These are phyloP conservation scores for Chionoecetes opilio DNA, from an alignment of 1,140 invertebrate genomes.

Conservation along the genomic window DNA sequence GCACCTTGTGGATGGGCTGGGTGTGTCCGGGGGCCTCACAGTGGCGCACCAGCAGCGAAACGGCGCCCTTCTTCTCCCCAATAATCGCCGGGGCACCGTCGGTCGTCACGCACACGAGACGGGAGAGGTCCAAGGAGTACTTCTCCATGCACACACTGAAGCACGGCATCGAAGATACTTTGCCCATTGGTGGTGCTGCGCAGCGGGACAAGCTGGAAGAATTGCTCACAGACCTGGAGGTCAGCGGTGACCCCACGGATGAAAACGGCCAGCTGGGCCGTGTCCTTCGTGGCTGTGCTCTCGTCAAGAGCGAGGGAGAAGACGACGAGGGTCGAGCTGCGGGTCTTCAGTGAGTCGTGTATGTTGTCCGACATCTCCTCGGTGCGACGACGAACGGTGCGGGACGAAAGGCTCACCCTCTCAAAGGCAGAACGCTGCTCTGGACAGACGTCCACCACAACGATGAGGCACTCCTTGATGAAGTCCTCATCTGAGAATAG, in stretches of 20 bases:
- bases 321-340: not conserved
- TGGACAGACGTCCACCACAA: not conserved
- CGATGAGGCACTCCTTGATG: slow-evolving; percentile 32
- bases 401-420: not conserved
- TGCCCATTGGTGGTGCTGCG: not conserved
- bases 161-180: slow-evolving; percentile 42
- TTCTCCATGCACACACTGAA: slow-evolving; percentile 20
- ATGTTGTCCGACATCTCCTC: slow-evolving; percentile 28
- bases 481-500: slow-evolving; percentile 38
- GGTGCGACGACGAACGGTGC: not conserved
- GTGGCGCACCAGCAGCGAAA: slow-evolving; percentile 55
- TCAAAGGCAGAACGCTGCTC: slow-evolving; percentile 56
- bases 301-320: slow-evolving; percentile 38
- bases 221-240: slow-evolving; percentile 39
- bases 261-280: slow-evolving; percentile 56
- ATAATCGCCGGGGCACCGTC: slow-evolving; percentile 49
- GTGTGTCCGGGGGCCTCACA: slow-evolving; percentile 62
- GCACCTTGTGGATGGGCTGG: not conserved
- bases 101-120: slow-evolving; percentile 57
- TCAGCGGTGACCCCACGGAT: slow-evolving; percentile 47
- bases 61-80: slow-evolving; percentile 52
- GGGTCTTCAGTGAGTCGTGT: not conserved
- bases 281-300: slow-evolving; percentile 47
- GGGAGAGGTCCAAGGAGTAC: slow-evolving; percentile 52
- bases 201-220: slow-evolving; percentile 41